phyloP scores from a whole-genome alignment of 2,113 vertebrate species.

The Hassar affinis region DNA sequence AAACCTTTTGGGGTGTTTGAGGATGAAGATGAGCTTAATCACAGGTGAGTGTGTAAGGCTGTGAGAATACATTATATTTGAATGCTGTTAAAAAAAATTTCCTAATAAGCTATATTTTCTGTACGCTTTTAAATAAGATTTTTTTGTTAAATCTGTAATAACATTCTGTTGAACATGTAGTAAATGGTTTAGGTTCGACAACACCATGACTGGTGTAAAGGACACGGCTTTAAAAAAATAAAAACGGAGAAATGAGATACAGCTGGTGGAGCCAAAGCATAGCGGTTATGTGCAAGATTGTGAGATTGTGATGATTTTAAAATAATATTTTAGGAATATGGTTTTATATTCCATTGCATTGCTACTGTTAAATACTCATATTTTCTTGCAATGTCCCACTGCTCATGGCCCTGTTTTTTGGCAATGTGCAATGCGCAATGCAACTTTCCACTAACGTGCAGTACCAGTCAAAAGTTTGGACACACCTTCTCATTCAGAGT shows the following conservation, averaged over 20 bases:
- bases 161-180: background rate
- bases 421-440: background rate
- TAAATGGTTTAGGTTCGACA: background rate
- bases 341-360: background rate
- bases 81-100: background rate
- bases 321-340: background rate
- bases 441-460: background rate
- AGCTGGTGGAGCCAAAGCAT: background rate
- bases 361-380: background rate
- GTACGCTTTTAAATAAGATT: background rate
- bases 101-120: background rate
- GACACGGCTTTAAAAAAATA: background rate
- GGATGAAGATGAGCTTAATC: slow-evolving; percentile 88
- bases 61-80: background rate
- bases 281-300: too few relatives aligned
- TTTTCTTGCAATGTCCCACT: background rate
- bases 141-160: background rate
- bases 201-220: background rate
- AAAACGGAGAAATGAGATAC: too few relatives aligned
- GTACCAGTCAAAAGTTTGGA: too few relatives aligned
- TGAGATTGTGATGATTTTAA: too few relatives aligned
- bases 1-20: slow-evolving; percentile 95
- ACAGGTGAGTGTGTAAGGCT: slow-evolving; percentile 76
- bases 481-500: too few relatives aligned
- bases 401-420: background rate